phyloP scores from a whole-genome alignment of 1,140 invertebrate species.

The Lasaia peninsularis region DNA sequence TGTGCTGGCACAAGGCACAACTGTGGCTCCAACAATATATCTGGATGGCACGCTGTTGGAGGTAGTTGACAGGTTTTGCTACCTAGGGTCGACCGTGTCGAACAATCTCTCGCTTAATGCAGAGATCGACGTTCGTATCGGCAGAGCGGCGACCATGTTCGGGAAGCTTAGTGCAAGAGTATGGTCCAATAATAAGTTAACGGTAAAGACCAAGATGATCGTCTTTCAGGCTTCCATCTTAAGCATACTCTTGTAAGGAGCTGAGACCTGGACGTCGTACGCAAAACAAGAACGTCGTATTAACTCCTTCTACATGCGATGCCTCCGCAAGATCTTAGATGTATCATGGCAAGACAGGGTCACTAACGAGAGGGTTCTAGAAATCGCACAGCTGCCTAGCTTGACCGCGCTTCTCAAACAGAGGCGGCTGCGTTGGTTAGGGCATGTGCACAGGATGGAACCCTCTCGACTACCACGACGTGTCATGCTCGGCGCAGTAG shows the following conservation, averaged over 20 bases:
- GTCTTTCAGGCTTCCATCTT: neutral
- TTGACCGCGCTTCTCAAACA: constrained; percentile 9
- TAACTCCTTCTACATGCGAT: neutral
- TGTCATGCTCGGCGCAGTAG: too few species aligned
- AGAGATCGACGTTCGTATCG: neutral
- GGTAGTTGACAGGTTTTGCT: too few species aligned
- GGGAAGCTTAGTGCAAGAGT: neutral
- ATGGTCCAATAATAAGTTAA: neutral
- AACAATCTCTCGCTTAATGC: too few species aligned
- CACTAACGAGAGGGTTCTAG: neutral
- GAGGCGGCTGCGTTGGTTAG: too few species aligned
- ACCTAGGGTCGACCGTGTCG: too few species aligned
- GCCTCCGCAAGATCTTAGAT: neutral
- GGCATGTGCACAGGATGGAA: too few species aligned
- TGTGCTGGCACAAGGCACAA: neutral
- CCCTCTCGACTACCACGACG: too few species aligned
- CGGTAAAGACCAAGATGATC: neutral
- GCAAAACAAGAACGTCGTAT: neutral
- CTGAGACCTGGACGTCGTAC: too few species aligned
- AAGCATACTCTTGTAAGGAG: neutral
- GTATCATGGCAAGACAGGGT: constrained; percentile 5
- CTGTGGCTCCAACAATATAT: neutral
- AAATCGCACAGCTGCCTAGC: constrained; percentile 1
- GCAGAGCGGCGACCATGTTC: neutral
- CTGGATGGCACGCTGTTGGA: too few species aligned